These are phyloP conservation scores for Catharus ustulatus DNA, from an alignment of 2,797 vertebrate genomes.

Conservation along the genomic window DNA sequence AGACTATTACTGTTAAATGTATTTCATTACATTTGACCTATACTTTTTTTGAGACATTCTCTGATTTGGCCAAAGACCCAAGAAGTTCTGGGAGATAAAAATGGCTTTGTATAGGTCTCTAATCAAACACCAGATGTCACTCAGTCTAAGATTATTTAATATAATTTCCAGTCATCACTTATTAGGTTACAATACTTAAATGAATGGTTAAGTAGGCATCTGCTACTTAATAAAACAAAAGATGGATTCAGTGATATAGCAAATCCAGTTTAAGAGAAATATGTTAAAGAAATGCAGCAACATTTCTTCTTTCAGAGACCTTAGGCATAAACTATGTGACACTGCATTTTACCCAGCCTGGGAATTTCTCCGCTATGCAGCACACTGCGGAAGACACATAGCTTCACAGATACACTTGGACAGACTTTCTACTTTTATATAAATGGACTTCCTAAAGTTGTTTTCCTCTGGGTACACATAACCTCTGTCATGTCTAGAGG, in stretches of 20 bases:
- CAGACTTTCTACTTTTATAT: neutral
- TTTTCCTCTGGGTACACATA: neutral
- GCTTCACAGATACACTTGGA: neutral
- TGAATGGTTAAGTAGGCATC: neutral
- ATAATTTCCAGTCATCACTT: neutral
- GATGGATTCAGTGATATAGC: neutral
- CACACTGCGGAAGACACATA: neutral
- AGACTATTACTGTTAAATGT: neutral
- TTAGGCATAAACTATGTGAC: neutral
- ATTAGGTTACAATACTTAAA: neutral
- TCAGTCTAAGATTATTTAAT: neutral
- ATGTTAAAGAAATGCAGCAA: neutral
- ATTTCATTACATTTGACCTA: neutral
- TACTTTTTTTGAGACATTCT: neutral
- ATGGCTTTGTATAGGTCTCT: neutral
- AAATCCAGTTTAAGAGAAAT: neutral
- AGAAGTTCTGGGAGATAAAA: neutral
- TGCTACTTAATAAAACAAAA: neutral
- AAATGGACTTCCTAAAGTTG: neutral
- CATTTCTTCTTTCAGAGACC: neutral
- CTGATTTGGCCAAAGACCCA: neutral
- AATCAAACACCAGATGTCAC: neutral
- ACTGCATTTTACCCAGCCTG: neutral
- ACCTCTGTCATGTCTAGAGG: neutral
- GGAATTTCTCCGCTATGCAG: neutral